phyloP scores from a whole-genome alignment of 2,888 invertebrate genomes.

The Drosophila rubida region DNA sequence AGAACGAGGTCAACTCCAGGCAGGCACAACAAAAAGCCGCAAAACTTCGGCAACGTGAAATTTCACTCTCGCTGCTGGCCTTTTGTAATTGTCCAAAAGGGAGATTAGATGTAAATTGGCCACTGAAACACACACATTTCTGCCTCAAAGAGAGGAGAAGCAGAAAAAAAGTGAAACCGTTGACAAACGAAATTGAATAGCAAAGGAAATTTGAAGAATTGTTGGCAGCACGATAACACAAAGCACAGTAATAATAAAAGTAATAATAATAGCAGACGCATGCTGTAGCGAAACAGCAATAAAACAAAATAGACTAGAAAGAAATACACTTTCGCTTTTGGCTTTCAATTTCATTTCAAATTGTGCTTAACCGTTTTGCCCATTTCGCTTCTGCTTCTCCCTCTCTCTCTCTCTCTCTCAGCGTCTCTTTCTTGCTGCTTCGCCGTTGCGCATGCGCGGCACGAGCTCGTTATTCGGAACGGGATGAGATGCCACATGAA shows the following conservation, averaged over 20 bases:
- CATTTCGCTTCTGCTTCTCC: slow-evolving; percentile 19
- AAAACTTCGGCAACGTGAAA: slow-evolving; percentile 5
- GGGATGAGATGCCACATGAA: slow-evolving; percentile 16
- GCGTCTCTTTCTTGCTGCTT: neutral
- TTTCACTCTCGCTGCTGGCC: slow-evolving; percentile 59
- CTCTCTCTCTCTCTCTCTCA: slow-evolving; percentile 1
- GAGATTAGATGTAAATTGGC: slow-evolving; percentile 32
- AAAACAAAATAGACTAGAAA: slow-evolving; percentile 49
- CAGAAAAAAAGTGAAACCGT: slow-evolving; percentile 67
- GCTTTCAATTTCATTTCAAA: slow-evolving; percentile 79
- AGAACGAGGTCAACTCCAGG: slow-evolving; percentile 35
- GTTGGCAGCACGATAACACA: slow-evolving; percentile 49
- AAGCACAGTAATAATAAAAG: slow-evolving; percentile 14
- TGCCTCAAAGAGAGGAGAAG: slow-evolving; percentile 14
- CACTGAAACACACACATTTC: slow-evolving; percentile 1
- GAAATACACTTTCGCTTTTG: slow-evolving; percentile 79
- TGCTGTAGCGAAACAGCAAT: slow-evolving; percentile 12
- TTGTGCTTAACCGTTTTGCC: slow-evolving; percentile 44
- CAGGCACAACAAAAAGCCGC: slow-evolving; percentile 16
- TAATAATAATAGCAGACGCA: slow-evolving; percentile 7
- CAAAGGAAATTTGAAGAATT: slow-evolving; percentile 76
- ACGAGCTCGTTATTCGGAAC: slow-evolving; percentile 45
- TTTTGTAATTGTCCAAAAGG: slow-evolving; percentile 59
- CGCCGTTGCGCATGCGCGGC: slow-evolving; percentile 57
- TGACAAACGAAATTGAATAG: slow-evolving; percentile 67